Base-by-base conservation (phyloP, 2,113 vertebrate genomes). In the Ariopsis seemanni region DNA sequence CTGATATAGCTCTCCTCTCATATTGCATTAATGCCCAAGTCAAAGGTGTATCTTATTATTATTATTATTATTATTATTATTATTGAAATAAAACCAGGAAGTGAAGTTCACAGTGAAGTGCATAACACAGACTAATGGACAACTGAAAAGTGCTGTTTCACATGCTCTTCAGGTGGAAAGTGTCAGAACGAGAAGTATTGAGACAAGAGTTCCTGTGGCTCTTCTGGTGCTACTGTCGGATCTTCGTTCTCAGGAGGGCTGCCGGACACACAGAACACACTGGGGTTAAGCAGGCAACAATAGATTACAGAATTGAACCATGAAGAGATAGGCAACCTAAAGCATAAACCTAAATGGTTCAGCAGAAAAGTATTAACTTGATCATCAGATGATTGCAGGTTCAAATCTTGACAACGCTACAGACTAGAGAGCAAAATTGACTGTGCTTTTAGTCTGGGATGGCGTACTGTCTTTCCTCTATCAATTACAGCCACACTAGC, bases 231-330 rank as follows among this genome's bases (percentile, higher is more conserved):
- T 48, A 63, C 87, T 11, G 75, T 80, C 52, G 63, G 15, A 50
- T 84, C 83, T 48, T 85, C 89, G 84, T 88, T 89, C 89, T 95
- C 94, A 95, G 89, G 95, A 95, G 90, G 95, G 95, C 95, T 95
- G 11, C 83, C 65, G 27, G 65, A 25, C 18, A 67, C 58, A 85
- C 42, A 75, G 15, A 18, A 15, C 62, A 79, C 79, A 80, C 67
- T 82, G 55, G 18, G 69, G 42, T 27, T 86, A 69, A 82, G 62
- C 82, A 82, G 67, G 63, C 65, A 85, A 53, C 34, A 14, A 71
- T 82, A 58, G 52, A 82, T 55, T 11, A 22, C 63, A 57, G 53
- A 6, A 30, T 52, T 42, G 7, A 60, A 42, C 52, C 85, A 9
- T 57, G 14, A 50, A 52, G 42, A 48, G 34, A 74, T 11, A 50